Evolutionary conservation across 1,140 invertebrate genomes (phyloP), one percentile per base, ranked within the genome.

Genomic region (Bombyx mandarina): DNA sequence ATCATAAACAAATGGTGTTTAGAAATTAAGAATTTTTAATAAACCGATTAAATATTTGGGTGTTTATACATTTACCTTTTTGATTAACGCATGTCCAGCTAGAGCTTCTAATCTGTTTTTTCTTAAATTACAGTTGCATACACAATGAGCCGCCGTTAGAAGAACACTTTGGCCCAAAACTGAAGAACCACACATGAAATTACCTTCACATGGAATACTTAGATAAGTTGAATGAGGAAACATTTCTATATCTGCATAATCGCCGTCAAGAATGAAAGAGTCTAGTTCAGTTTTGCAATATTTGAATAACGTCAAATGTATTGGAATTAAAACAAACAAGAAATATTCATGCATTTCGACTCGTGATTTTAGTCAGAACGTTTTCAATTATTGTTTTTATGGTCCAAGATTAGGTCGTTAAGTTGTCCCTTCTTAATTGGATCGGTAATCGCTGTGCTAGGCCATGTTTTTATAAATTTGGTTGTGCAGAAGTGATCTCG

Each of bases 191-290:
- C 68, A 71, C 1, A 63, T 54, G 56, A 54, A 70, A 43, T 55
- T 9, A 6, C 22, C 52, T 48, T 56, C n/a, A 35, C 58, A 68
- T 12, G 50, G 2, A 1, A 69, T 58, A 45, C 61, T 46, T 22
- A 79, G 42, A 61, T 61, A 77, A 0, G 65, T 69, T 1, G 68
- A 63, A 43, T 79, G 75, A 7, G 77, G 69, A 66, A 63, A 71
- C 3, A 64, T 54, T 43, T 45, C 9, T 42, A 77, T 79, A 2
- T 48, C 26, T 0, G 58, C 57, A 60, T 8, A 51, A 45, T 50
- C 35, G 5, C 56, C 56, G 18, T 45, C 56, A 18, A 57, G 47
- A 12, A 57, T 44, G 35, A 56, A 56, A 4, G 54, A 12, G 26
- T 56, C 54, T 22, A 56, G n/a, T 18, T 56, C 18, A 12, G n/a